Evolutionary conservation across 2,113 vertebrate genomes (phyloP).

Genomic region (Hippocampus guttulatus): DNA sequence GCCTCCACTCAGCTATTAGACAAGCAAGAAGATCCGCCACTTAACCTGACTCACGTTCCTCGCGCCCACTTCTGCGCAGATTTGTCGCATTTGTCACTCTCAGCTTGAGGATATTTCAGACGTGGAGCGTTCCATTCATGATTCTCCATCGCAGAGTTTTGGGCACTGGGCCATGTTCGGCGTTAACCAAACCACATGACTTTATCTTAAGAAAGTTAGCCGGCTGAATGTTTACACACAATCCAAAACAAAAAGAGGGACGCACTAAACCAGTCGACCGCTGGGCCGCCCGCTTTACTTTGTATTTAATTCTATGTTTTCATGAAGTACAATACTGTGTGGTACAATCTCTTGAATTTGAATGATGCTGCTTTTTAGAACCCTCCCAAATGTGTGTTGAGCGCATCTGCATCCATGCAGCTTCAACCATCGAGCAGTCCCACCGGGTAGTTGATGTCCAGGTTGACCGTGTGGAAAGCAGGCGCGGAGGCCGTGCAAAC

Average conservation of each 20-base stretch:
- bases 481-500: constrained; percentile 35
- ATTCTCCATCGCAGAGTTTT: background rate
- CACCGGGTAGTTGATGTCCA: constrained; percentile 21
- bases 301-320: too few species aligned
- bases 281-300: too few species aligned
- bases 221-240: too few species aligned
- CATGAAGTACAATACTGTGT: too few species aligned
- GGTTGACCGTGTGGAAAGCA: constrained; percentile 50
- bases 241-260: too few species aligned
- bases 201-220: too few species aligned
- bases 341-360: too few species aligned
- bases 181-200: too few species aligned
- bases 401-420: constrained; percentile 3
- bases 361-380: too few species aligned
- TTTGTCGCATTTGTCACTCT: background rate
- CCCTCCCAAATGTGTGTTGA: too few species aligned
- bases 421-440: constrained; percentile 28
- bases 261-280: too few species aligned
- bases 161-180: background rate
- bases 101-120: constrained; percentile 19
- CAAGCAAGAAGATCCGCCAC: constrained; percentile 54
- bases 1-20: constrained; percentile 54
- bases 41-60: constrained; percentile 40
- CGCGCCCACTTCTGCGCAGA: constrained; percentile 17
- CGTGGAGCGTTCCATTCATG: background rate